These are phyloP conservation scores for Ibycter americanus DNA, from an alignment of 2,797 vertebrate genomes.

Conservation along the genomic window DNA sequence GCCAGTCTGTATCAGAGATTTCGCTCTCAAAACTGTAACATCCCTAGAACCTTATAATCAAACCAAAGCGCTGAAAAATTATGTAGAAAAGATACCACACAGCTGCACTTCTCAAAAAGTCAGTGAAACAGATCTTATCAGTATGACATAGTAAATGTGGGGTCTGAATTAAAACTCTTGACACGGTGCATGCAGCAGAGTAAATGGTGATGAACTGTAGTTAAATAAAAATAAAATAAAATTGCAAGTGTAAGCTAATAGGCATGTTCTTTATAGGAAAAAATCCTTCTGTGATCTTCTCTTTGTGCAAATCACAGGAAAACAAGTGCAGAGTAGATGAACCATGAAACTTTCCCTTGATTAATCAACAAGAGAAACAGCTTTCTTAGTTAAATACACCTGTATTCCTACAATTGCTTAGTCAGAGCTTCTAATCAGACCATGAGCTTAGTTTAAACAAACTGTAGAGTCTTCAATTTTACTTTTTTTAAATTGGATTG, in stretches of 20 bases:
- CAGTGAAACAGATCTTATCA: background rate
- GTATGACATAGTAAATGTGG: background rate
- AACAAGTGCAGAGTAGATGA: background rate
- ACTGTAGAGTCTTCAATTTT: background rate
- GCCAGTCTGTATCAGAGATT: background rate
- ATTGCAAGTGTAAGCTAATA: background rate
- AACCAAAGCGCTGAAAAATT: background rate
- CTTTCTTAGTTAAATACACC: background rate
- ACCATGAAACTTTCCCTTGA: background rate
- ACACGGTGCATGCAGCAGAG: background rate
- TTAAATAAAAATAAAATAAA: background rate
- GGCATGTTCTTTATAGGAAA: background rate
- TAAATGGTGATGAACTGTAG: background rate
- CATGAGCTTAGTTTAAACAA: background rate
- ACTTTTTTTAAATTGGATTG: background rate
- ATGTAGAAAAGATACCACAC: rapidly evolving
- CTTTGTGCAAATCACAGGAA: background rate
- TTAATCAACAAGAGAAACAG: background rate
- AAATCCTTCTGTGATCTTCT: background rate
- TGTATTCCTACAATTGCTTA: background rate
- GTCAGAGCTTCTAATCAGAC: background rate
- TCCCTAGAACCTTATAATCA: background rate
- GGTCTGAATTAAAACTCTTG: background rate
- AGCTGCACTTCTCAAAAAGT: background rate
- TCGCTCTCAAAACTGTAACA: background rate